A percentile compares a stretch with the other conserved stretches of the same genome.
phyloP scores from a whole-genome alignment of 92 coral and sea anemone genomes.

The Micromussa lordhowensis region DNA sequence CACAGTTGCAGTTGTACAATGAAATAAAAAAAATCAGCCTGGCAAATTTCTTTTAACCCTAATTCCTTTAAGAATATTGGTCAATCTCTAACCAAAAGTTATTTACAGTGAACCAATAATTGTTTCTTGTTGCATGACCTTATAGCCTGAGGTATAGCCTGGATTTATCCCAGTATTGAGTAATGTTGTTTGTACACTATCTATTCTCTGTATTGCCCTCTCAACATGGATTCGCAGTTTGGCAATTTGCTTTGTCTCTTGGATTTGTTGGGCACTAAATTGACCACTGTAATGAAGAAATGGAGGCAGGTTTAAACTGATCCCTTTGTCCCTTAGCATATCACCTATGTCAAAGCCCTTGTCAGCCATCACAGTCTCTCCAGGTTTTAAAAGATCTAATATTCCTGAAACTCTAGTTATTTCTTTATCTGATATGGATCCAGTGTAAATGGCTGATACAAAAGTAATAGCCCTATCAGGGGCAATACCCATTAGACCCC shows the following conservation, averaged over 20 bases:
- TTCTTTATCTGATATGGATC: constrained; percentile 60
- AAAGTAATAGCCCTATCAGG: constrained; percentile 65
- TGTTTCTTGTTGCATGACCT: too few species aligned
- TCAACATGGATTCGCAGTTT: constrained; percentile 70
- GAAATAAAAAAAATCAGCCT: too few species aligned
- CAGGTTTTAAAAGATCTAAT: constrained; percentile 55
- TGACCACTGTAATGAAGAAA: constrained; percentile 48
- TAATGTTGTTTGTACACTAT: too few species aligned
- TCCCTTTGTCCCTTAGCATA: constrained; percentile 18
- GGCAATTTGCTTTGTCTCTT: constrained; percentile 66
- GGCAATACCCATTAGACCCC: constrained; percentile 49
- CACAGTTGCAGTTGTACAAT: too few species aligned
- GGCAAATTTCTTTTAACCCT: too few species aligned
- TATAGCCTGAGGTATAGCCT: too few species aligned
- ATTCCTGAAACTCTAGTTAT: constrained; percentile 57
- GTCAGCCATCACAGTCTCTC: constrained; percentile 64
- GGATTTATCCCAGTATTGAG: too few species aligned
- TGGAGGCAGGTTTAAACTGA: constrained; percentile 54
- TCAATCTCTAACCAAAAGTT: too few species aligned
- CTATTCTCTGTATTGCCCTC: constrained; percentile 55
- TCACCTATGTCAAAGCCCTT: constrained; percentile 53
- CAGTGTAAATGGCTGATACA: constrained; percentile 59
- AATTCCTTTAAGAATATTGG: too few species aligned
- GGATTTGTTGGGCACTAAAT: constrained; percentile 50
- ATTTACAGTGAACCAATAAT: too few species aligned